Conservation (phyloP, 2,113 vertebrate species). For the Regulus satrapa region DNA sequence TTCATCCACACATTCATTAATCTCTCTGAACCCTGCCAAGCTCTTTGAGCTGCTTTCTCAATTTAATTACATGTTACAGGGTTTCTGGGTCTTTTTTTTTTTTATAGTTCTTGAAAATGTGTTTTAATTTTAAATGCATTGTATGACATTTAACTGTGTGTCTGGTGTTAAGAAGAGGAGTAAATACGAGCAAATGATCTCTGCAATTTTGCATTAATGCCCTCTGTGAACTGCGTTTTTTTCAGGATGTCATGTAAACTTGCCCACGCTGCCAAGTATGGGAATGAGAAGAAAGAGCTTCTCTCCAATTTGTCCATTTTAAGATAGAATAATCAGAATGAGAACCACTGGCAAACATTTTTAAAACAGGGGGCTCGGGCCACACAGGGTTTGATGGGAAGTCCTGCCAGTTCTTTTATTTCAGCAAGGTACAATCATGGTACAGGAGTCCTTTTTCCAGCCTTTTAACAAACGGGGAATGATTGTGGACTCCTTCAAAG, state of each 20-base stretch:
- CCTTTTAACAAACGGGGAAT: not conserved
- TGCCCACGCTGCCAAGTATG: not conserved
- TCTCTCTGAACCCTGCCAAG: not conserved
- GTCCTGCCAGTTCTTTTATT: not conserved
- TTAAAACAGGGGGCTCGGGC: not conserved
- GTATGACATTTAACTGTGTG: not conserved
- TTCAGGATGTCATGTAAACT: not conserved
- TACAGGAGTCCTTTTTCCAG: not conserved
- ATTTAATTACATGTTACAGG: constrained; percentile 4
- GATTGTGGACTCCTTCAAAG: not conserved
- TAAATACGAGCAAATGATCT: not conserved
- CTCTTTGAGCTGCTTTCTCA: constrained; percentile 23
- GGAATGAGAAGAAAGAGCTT: not conserved
- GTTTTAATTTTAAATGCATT: constrained; percentile 20
- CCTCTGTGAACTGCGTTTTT: not conserved
- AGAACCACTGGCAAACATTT: not conserved
- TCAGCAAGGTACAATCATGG: not conserved
- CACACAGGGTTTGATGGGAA: not conserved
- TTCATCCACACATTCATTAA: constrained; percentile 1
- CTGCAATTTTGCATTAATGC: not conserved
- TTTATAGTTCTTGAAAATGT: not conserved
- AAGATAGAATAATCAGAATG: not conserved
- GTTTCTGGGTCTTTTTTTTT: constrained; percentile 12
- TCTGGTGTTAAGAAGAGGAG: not conserved
- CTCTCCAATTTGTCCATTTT: not conserved